Evolutionary conservation across 1,140 invertebrate species (phyloP), one percentile per base, ranked within the genome.

Genomic region (Philopotamus ludificatus): DNA sequence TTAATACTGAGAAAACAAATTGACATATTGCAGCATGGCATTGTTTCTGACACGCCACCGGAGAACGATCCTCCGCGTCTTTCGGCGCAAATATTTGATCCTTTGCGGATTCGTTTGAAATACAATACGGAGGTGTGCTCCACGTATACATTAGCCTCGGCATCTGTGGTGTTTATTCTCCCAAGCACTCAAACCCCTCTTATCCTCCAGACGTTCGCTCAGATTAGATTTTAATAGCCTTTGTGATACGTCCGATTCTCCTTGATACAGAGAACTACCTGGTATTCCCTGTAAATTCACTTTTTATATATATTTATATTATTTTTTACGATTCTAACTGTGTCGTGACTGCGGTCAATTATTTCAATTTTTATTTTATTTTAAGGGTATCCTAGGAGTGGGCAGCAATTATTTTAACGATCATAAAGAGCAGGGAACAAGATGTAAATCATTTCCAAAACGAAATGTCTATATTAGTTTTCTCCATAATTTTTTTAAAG

Each of bases 41-140:
- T n/a, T n/a, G n/a, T n/a, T n/a, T n/a, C n/a, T n/a, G n/a, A n/a
- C n/a, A n/a, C n/a, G n/a, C n/a, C n/a, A n/a, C n/a, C n/a, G n/a
- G n/a, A n/a, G n/a, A n/a, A n/a, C n/a, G n/a, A n/a, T n/a, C n/a
- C n/a, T n/a, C n/a, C n/a, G n/a, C n/a, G n/a, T n/a, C n/a, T n/a
- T n/a, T 47, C 45, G 45, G 45, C 45, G n/a, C 20, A 47, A 47
- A 47, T 47, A 47, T 47, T 47, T 47, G 45, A 47, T 47, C 15
- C 45, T 7, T 4, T 7, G 15, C 45, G 45, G 45, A 20, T n/a
- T 47, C 15, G 4, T 20, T 47, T 47, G 45, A 47, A 47, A 15
- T 7, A 47, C 45, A 47, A 47, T 47, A 47, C 16, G 7, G 4
- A 15, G n/a, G 45, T 15, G n/a, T n/a, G n/a, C n/a, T n/a, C n/a